Evolutionary conservation across 2,888 invertebrate genomes (phyloP).

Genomic region (Aleiodes testaceus): DNA sequence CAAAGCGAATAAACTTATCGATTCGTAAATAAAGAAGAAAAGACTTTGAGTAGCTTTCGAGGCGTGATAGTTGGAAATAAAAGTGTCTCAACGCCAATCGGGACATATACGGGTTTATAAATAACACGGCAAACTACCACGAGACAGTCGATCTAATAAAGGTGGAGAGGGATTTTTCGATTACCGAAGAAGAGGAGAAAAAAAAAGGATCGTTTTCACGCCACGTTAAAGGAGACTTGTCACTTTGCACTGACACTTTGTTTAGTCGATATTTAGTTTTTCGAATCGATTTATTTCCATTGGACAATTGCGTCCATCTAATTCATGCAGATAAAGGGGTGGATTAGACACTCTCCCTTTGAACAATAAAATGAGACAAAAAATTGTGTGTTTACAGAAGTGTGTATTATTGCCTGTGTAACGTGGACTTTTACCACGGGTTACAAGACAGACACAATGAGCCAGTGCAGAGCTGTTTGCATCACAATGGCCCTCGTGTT

Average conservation of each 20-base stretch:
- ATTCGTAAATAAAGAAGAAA: constrained; percentile 21
- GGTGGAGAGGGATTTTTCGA: constrained; percentile 52
- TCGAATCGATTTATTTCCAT: too few relatives aligned
- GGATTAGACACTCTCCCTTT: constrained; percentile 6
- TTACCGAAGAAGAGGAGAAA: constrained; percentile 42
- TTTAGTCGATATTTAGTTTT: constrained; percentile 63
- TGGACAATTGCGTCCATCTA: background rate
- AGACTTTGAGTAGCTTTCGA: constrained; percentile 24
- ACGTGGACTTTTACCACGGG: constrained; percentile 46
- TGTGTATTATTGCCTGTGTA: constrained; percentile 43
- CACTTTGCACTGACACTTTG: constrained; percentile 64
- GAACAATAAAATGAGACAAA: constrained; percentile 28
- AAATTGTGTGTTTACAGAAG: constrained; percentile 48
- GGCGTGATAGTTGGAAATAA: constrained; percentile 53
- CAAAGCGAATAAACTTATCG: background rate
- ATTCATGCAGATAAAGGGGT: background rate
- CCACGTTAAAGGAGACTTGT: constrained; percentile 59
- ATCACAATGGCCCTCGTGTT: constrained; percentile 43
- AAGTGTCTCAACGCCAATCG: constrained; percentile 44
- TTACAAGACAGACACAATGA: constrained; percentile 38
- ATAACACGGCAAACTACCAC: constrained; percentile 47
- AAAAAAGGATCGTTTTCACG: constrained; percentile 62
- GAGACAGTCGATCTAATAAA: constrained; percentile 54
- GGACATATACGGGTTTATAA: constrained; percentile 39
- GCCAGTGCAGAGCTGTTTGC: constrained; percentile 36